phyloP scores from a whole-genome alignment of 2,888 invertebrate species.

The Pocota personata region DNA sequence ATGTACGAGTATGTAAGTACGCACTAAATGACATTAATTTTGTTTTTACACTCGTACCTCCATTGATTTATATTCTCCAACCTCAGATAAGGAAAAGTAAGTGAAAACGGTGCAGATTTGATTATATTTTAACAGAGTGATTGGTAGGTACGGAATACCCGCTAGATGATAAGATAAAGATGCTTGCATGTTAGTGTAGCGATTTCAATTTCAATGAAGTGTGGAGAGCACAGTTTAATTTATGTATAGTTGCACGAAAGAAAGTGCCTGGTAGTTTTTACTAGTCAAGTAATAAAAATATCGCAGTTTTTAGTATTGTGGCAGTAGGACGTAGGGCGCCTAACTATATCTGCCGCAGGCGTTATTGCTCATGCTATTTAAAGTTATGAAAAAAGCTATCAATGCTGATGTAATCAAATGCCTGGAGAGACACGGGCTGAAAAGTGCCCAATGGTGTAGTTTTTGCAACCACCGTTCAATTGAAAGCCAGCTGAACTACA shows the following conservation, averaged over 20 bases:
- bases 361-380: no score
- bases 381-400: no score
- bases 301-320: neutral
- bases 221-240: neutral
- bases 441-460: no score
- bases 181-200: neutral
- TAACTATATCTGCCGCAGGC: neutral
- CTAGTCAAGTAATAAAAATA: neutral
- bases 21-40: neutral
- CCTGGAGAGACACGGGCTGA: no score
- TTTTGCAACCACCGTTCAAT: no score
- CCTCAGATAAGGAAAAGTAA: neutral
- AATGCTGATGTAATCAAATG: no score
- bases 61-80: neutral
- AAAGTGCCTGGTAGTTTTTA: conserved; percentile 11
- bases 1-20: neutral
- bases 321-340: neutral
- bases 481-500: no score
- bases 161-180: conserved; percentile 8
- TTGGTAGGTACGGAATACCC: neutral
- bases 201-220: neutral
- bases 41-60: neutral
- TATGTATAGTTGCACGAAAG: neutral
- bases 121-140: no score
- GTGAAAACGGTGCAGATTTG: neutral